Evolutionary conservation across 2,888 invertebrate genomes (phyloP), one percentile per base, ranked within the genome.

Genomic region (Dugesia japonica): DNA sequence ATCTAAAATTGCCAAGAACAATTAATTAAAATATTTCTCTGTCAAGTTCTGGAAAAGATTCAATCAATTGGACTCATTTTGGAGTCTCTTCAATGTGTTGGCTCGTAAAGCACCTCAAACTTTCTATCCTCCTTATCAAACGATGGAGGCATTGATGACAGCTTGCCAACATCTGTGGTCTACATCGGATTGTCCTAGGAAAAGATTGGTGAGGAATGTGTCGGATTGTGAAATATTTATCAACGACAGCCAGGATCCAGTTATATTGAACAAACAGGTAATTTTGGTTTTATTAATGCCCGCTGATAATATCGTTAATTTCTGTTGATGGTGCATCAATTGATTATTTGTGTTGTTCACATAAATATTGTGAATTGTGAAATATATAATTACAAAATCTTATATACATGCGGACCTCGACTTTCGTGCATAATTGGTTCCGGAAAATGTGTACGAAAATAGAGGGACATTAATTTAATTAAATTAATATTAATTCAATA

Each of bases 101-200:
- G 4, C 56, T 20, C 56, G 56, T 7, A 56, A 56, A n/a, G 56
- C 56, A 23, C 56, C 56, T n/a, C 56, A 56, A 56, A 56, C 56
- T 9, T 56, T 56, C n/a, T n/a, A 56, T 1, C 56, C 56, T 20
- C 56, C 56, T 23, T 56, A 56, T 56, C 56, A 56, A 56, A 56
- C 56, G 1, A 4, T 56, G n/a, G 56, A 56, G 4, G 56, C 56
- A 20, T 23, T 56, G 7, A 56, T 56, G 56, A 4, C 56, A 20
- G 56, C 56, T 20, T 56, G 56, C n/a, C 56, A 56, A 56, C 56
- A 56, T 56, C 56, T 56, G 9, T 56, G 56, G 56, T 56, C 56
- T 7, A 56, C 56, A 7, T 56, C 56, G 4, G 56, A 56, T 56
- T 56, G 56, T 56, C 56, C 56, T n/a, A 56, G 56, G 17, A 56